phyloP scores from a whole-genome alignment of 2,888 invertebrate species.

The Pachydiplax longipennis region DNA sequence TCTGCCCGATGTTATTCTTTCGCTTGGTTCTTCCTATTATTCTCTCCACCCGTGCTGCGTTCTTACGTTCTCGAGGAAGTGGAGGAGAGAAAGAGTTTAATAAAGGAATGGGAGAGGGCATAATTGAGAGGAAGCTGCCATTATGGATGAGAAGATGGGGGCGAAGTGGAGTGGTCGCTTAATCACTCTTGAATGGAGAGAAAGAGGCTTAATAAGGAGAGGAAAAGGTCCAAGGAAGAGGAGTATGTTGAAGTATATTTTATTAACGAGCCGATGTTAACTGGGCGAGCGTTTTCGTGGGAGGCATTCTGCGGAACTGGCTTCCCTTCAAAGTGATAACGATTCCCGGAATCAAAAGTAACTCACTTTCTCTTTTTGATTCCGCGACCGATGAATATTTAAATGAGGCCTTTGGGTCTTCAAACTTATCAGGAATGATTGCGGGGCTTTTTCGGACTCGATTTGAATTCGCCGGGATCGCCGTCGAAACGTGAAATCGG shows the following conservation, averaged over 20 bases:
- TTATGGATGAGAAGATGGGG: background rate
- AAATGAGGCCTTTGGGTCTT: no score
- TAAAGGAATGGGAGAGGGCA: background rate
- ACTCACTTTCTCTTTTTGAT: no score
- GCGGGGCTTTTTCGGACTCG: no score
- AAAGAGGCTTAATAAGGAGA: background rate
- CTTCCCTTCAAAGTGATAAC: no score
- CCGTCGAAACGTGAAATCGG: no score
- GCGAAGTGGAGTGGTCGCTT: conserved; percentile 18
- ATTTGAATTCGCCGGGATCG: no score
- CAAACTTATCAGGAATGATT: no score
- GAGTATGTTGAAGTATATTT: background rate
- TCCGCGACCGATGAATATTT: no score
- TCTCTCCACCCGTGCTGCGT: background rate
- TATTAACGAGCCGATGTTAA: no score
- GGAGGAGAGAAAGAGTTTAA: background rate
- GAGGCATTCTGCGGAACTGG: no score
- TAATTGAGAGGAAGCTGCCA: conserved; percentile 34
- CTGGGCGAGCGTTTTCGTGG: no score
- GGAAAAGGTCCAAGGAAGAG: background rate
- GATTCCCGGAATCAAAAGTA: no score
- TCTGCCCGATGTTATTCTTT: background rate
- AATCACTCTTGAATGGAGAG: background rate
- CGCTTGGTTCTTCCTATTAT: background rate
- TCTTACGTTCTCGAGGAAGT: background rate